Evolutionary conservation across 1,140 invertebrate species (phyloP), one percentile per base, ranked within the genome.

Genomic region (Zaprionus camerounensis): DNA sequence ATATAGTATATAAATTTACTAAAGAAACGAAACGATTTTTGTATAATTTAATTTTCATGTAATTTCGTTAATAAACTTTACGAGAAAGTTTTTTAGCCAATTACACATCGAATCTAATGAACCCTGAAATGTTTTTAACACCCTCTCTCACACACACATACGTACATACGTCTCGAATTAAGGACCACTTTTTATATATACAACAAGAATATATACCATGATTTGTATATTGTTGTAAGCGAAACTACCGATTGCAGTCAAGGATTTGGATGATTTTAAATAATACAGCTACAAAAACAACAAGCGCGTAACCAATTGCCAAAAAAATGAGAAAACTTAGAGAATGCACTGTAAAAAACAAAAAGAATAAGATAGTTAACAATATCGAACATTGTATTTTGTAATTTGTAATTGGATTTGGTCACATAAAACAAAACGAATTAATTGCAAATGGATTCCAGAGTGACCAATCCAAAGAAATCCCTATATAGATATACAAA

Each of bases 181-280:
- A 90, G 85, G 85, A 90, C 85, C 85, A 90, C 86, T 91, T 90
- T 88, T 90, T 90, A 85, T 71, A 82, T 81, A 81, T 90, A 81
- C 66, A 74, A 34, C 22, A 59, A 36, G 38, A 62, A 71, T 64
- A 66, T 38, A 72, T 34, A 49, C 13, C 44, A 34, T 71, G 41
- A 65, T 64, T 68, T 87, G 77, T 84, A 78, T 88, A 81, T 83
- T 78, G 70, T 75, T 77, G 75, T 79, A 68, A 82, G 70, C 81
- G 76, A 85, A 81, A 85, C 83, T 87, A 87, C 74, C 74, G 80
- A 87, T 78, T 80, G 83, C 80, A 82, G 80, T 82, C 76, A 84
- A 82, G 73, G 76, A 88, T 88, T 90, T 90, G 85, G 86, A 85
- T 71, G 80, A 86, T 86, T 86, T 90, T 90, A 80, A 84, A 72